Evolutionary conservation across 2,113 vertebrate genomes (phyloP).

Genomic region (Orthonyx spaldingii): DNA sequence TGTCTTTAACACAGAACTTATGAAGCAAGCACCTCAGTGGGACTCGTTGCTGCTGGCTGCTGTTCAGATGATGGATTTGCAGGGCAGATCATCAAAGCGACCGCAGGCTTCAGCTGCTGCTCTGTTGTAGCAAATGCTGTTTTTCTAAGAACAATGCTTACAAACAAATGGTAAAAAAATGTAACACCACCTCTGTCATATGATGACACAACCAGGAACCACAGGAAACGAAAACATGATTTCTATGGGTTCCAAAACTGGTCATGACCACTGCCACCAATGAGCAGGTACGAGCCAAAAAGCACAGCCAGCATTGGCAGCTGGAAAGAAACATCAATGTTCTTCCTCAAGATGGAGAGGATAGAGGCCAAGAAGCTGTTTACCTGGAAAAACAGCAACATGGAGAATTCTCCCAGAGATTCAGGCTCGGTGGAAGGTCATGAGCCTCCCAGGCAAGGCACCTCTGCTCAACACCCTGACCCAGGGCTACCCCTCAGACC

Average conservation of each 20-base stretch:
- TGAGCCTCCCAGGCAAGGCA: not conserved
- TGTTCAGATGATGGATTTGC: constrained; percentile 32
- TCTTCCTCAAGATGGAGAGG: not conserved
- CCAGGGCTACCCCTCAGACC: too few species aligned
- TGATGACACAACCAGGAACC: not conserved
- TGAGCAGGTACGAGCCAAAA: not conserved
- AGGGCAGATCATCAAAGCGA: constrained; percentile 46
- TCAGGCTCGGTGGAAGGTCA: not conserved
- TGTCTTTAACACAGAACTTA: not conserved
- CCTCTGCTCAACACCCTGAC: not conserved
- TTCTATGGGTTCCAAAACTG: not conserved
- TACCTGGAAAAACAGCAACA: not conserved
- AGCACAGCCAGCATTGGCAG: not conserved
- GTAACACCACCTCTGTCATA: not conserved
- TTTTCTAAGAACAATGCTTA: not conserved
- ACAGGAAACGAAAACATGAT: not conserved
- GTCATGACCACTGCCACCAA: not conserved
- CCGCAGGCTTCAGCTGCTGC: constrained; percentile 6
- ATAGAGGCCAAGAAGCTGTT: not conserved
- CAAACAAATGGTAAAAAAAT: not conserved
- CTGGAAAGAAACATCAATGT: not conserved
- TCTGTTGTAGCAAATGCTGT: not conserved
- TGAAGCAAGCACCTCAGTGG: not conserved
- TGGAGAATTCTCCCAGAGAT: not conserved
- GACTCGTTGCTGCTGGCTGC: constrained; percentile 17